phyloP scores from a whole-genome alignment of 2,888 invertebrate species.

The Orchesellides sinensis region DNA sequence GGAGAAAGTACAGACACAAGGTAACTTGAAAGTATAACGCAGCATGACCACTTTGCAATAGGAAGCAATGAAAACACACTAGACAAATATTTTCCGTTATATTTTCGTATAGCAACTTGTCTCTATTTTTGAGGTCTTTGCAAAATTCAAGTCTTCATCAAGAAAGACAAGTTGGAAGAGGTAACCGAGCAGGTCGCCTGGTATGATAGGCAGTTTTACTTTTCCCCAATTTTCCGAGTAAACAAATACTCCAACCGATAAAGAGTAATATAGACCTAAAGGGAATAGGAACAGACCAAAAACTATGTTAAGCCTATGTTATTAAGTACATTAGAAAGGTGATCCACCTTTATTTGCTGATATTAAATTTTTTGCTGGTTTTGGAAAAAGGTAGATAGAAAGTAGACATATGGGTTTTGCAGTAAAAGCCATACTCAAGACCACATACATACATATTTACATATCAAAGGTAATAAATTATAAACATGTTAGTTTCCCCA shows the following conservation, averaged over 20 bases:
- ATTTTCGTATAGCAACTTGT: too few relatives aligned
- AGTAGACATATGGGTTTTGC: neutral
- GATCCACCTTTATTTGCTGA: neutral
- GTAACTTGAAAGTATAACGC: too few relatives aligned
- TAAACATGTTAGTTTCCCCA: too few relatives aligned
- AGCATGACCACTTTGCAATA: too few relatives aligned
- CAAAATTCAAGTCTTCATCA: slow-evolving; percentile 21
- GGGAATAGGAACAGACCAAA: too few relatives aligned
- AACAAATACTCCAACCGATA: neutral
- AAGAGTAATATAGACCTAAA: neutral
- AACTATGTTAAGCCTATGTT: neutral
- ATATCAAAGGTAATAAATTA: too few relatives aligned
- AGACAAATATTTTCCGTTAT: too few relatives aligned
- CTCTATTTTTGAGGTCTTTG: neutral
- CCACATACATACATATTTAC: neutral
- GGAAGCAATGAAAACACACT: too few relatives aligned
- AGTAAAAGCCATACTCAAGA: neutral
- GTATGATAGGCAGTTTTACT: neutral
- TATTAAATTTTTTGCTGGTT: too few relatives aligned
- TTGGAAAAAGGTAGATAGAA: too few relatives aligned
- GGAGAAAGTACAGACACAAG: too few relatives aligned
- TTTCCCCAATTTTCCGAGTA: neutral
- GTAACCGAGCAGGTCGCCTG: neutral
- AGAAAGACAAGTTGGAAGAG: neutral
- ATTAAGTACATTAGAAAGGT: neutral